Evolutionary conservation across 2,113 vertebrate genomes (phyloP).

Genomic region (Dinomys branickii): DNA sequence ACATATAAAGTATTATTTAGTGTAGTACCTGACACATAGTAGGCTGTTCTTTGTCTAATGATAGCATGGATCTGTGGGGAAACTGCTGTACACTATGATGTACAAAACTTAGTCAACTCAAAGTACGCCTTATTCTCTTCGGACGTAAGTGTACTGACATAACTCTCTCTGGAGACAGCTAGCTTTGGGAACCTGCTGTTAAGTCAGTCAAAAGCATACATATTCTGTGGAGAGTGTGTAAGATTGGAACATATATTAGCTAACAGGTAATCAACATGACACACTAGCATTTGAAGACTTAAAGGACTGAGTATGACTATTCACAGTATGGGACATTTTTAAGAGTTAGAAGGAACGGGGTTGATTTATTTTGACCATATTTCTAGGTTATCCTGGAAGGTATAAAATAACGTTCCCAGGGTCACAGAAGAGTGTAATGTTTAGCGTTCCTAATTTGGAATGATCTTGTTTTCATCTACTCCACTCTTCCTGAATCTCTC

Average conservation of each 20-base stretch:
- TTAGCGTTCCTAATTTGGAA: constrained; percentile 19
- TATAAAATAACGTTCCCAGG: not conserved
- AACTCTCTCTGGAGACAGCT: not conserved
- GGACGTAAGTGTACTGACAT: not conserved
- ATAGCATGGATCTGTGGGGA: not conserved
- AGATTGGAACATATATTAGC: not conserved
- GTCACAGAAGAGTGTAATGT: constrained; percentile 1
- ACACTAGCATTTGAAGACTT: not conserved
- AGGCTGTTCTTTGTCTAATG: not conserved
- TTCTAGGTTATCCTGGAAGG: not conserved
- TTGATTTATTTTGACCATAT: constrained; percentile 19
- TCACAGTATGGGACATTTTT: not conserved
- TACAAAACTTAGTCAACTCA: not conserved
- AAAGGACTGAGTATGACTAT: not conserved
- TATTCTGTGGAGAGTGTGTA: not conserved
- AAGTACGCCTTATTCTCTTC: not conserved
- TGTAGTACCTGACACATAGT: not conserved
- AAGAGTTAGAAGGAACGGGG: not conserved
- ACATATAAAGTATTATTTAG: not conserved
- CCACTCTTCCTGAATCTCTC: constrained; percentile 22
- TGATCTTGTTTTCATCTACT: not conserved
- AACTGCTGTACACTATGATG: not conserved
- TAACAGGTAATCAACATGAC: not conserved
- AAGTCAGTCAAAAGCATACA: not conserved
- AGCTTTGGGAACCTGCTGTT: not conserved